Evolutionary conservation across 2,888 invertebrate genomes (phyloP), one percentile per base, ranked within the genome.

Genomic region (Anticlea derivata): DNA sequence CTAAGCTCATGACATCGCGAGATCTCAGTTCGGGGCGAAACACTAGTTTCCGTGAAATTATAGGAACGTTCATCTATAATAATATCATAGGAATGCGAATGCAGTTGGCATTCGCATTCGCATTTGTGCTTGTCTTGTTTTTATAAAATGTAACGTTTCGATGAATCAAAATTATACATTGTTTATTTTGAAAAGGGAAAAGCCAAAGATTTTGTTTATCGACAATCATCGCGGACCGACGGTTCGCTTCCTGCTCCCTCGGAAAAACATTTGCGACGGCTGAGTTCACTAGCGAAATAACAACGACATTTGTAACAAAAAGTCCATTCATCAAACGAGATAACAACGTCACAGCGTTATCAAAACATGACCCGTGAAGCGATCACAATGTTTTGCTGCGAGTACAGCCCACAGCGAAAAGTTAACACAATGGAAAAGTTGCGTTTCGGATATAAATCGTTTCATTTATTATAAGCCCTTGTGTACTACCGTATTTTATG

Each of bases 321-420:
- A 86, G 84, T 79, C 85, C 85, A 87, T 87, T 86, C 85, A 85
- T 87, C 86, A 85, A 82, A 84, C 77, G 72, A 86, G 86, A 86
- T 86, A 87, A 86, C 83, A 84, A 81, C 82, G 86, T 86, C 85
- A 83, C 78, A 70, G 74, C 83, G 84, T 84, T 87, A 87, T 86
- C 86, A 86, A 86, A 87, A 86, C 83, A 85, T 79, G 82, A 80
- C 79, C 82, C 80, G 85, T 76, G 80, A 83, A 83, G 78, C 80
- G 84, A 86, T 86, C 86, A 78, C 78, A 79, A 79, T 81, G 83
- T 85, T 85, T 83, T 82, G 81, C 80, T 71, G 68, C 71, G 73
- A 75, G 75, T 75, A 76, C 72, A 66, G 70, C 63, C 70, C 70
- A 63, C 60, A 66, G 79, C 77, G 80, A 79, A 80, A 84, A 81